Base-by-base conservation (phyloP, 2,888 invertebrate species). In the Coenonympha glycerion region DNA sequence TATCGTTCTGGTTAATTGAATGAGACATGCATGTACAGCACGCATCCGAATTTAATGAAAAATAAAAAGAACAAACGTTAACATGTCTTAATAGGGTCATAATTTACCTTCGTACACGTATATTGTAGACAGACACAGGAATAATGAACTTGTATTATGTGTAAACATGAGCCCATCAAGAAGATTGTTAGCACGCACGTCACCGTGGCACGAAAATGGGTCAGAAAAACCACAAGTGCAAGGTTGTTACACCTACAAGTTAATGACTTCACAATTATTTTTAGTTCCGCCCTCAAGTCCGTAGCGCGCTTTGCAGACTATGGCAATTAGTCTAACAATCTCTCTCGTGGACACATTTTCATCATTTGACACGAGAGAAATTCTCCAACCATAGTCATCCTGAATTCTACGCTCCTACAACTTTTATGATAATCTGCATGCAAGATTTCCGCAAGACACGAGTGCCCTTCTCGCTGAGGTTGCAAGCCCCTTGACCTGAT, bases 181-280 rank as follows among this genome's bases (percentile, higher is more conserved):
- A 69, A 63, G 81, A 82, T 78, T 79, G 79, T 73, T 59, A 59
- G 63, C 73, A 76, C 71, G 78, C 81, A 82, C 79, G 78, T 71
- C 56, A 68, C 45, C 61, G 58, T 62, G 39, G 56, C 59, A 59
- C 57, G 59, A 64, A 73, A 70, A 68, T 73, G 69, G 73, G 75
- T 76, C 73, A 71, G 51, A 64, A 61, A 57, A 65, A 62, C 65
- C 55, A 59, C 57, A 60, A 63, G 57, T 65, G 68, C 66, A 68
- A 68, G 64, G 70, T 71, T 73, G 74, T 66, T 70, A 53, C 53
- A 53, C 55, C 44, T 52, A 58, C 49, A 40, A 49, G 49, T 55
- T 59, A 58, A 56, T 59, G 53, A 53, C 50, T 47, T 46, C 45
- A 48, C 56, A 53, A 53, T 56, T 56, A 56, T 56, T 53, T 56